Base-by-base conservation (phyloP, 2,113 vertebrate genomes). In the Actinemys pallida region DNA sequence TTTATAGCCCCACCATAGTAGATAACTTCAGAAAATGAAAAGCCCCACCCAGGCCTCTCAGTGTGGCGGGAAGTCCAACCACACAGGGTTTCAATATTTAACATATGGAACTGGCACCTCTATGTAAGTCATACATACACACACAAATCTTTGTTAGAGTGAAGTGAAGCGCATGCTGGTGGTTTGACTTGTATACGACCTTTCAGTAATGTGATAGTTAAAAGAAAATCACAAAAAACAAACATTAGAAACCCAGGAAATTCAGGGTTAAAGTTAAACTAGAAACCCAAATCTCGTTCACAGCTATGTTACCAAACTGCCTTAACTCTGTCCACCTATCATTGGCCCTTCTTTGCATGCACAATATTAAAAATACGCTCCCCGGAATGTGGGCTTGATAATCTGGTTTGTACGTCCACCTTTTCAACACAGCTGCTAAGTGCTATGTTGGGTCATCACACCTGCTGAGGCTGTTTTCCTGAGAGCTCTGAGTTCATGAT, bases 401-500 rank as follows among this genome's bases (percentile, higher is more conserved):
- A 14, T 42, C 56, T 47, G 3, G 0, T 35, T 47, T 10, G 19
- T 2, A 1, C n/a, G 0, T 1, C 24, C 88, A 72, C 3, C 12
- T 75, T 69, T n/a, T 42, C 27, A 10, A 13, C 50, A 83, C 25
- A 29, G 65, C 17, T 39, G 6, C 22, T 78, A 29, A 78, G 42
- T 27, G 78, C 91, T 45, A 42, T 24, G 81, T 4, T 0, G 2
- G 39, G 35, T 31, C 47, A 84, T 52, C 47, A 10, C 13, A 54
- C 8, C 27, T 45, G 49, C 39, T 12, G 42, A 12, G 19, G 62
- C n/a, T 1, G 0, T 93, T 52, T 45, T 80, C 87, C 35, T 3
- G n/a, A 2, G 10, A 16, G 12, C 84, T 20, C 54, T 6, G 24
- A 1, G 1, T 1, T 3, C 72, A 42, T 72, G n/a, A 1, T 0